Percentiles rank a stretch among this genome's conserved stretches.
These are phyloP conservation scores for Tachystola acroxantha DNA, from an alignment of 2,888 invertebrate species.

Conservation along the genomic window DNA sequence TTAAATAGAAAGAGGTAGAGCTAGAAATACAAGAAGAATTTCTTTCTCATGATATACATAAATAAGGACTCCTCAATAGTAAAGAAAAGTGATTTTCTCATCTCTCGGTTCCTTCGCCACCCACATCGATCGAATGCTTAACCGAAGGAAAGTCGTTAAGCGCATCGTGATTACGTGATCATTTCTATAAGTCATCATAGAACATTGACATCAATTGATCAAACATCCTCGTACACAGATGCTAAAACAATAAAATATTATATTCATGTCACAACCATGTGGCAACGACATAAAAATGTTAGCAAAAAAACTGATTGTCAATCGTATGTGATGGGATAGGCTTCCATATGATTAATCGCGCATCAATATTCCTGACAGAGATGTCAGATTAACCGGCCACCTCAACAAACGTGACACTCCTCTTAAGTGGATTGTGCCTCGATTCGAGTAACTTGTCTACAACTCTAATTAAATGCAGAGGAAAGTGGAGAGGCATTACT, in stretches of 20 bases:
- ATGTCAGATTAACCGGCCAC: conserved; percentile 45
- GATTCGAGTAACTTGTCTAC: not conserved
- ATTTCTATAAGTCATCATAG: conserved; percentile 5
- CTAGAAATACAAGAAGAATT: no score
- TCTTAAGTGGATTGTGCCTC: conserved; percentile 18
- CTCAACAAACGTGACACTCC: conserved; percentile 33
- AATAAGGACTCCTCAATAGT: no score
- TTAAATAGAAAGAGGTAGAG: no score
- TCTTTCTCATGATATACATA: no score
- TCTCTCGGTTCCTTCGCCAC: no score
- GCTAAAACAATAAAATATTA: conserved; percentile 1
- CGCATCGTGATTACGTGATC: not conserved
- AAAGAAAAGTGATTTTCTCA: no score
- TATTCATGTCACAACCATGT: conserved; percentile 20
- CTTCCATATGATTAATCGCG: conserved; percentile 41
- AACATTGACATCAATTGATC: conserved; percentile 5
- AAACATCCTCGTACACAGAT: not conserved
- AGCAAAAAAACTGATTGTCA: conserved; percentile 14
- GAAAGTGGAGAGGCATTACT: not conserved
- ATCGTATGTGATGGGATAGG: conserved; percentile 22
- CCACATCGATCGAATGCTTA: not conserved
- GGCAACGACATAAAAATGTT: conserved; percentile 22
- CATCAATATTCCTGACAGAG: conserved; percentile 57
- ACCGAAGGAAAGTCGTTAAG: not conserved
- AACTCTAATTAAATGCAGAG: not conserved